These are phyloP conservation scores for Lypha dubia DNA, from an alignment of 2,888 invertebrate genomes.

Conservation along the genomic window DNA sequence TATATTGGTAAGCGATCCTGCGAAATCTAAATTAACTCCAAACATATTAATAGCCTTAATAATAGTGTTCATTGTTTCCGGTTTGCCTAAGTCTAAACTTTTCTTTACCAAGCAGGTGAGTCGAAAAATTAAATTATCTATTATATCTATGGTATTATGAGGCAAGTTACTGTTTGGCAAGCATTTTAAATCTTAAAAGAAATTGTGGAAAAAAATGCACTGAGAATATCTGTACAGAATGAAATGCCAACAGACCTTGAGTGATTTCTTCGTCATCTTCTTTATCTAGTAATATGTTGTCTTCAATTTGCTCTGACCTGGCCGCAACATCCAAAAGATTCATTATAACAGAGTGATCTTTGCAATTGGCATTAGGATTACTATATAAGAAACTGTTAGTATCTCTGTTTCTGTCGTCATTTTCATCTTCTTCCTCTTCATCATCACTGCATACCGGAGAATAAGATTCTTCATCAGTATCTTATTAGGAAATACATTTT, in stretches of 20 bases:
- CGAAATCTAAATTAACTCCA: conserved; percentile 80
- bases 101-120: conserved; percentile 81
- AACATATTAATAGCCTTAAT: conserved; percentile 81
- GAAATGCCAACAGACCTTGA: conserved; percentile 71
- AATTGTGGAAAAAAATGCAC: conserved; percentile 1
- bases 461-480: conserved; percentile 79
- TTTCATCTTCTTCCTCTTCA: conserved; percentile 80
- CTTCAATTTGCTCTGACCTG: conserved; percentile 78
- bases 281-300: conserved; percentile 79
- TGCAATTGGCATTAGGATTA: conserved; percentile 62
- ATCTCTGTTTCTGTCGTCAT: conserved; percentile 47
- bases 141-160: conserved; percentile 79
- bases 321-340: conserved; percentile 80
- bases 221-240: background rate
- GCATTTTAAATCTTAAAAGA: conserved; percentile 76
- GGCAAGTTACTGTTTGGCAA: conserved; percentile 75
- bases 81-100: conserved; percentile 80
- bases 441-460: conserved; percentile 83
- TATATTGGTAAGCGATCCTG: conserved; percentile 81
- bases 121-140: conserved; percentile 81
- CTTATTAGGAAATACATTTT: background rate
- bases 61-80: conserved; percentile 80
- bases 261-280: conserved; percentile 81
- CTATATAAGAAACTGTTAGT: conserved; percentile 58
- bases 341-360: conserved; percentile 76